Evolutionary conservation across 30 jellyfish, hydroid and myxozoan species (phyloP).

Genomic region (Aurelia sp.): DNA sequence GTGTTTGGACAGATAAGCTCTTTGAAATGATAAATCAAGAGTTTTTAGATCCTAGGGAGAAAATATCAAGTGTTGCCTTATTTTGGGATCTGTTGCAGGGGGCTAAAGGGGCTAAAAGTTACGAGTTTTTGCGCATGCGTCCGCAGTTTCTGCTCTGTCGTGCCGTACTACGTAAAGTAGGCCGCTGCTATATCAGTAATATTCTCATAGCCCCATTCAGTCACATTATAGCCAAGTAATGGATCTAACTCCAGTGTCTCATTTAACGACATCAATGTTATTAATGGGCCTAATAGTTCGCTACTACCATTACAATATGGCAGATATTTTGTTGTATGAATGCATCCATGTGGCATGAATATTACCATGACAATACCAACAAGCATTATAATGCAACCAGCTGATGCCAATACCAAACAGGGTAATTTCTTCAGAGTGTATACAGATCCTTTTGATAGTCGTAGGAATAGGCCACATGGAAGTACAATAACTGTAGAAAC

Average conservation of each 20-base stretch:
- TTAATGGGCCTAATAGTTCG: constrained; percentile 95
- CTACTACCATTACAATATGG: constrained; percentile 95
- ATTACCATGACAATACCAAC: constrained; percentile 72
- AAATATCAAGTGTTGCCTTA: no score
- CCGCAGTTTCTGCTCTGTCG: no score
- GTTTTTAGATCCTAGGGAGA: no score
- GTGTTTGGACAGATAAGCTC: no score
- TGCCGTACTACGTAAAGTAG: constrained; percentile 45
- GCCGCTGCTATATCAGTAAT: constrained; percentile 88
- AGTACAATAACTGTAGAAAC: constrained; percentile 46
- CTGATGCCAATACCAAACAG: constrained; percentile 66
- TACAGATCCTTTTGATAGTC: constrained; percentile 60
- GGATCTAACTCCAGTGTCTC: constrained; percentile 60
- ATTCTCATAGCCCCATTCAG: constrained; percentile 66
- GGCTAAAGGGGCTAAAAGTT: no score
- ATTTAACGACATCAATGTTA: constrained; percentile 82
- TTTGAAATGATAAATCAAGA: no score
- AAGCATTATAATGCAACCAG: constrained; percentile 55
- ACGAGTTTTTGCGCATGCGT: no score
- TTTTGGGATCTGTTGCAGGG: no score
- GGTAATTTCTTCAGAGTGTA: constrained; percentile 73
- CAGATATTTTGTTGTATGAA: constrained; percentile 68
- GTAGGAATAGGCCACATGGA: constrained; percentile 76
- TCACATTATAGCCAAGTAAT: constrained; percentile 20
- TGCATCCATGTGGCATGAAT: constrained; percentile 76